These are phyloP conservation scores for Mergus octosetaceus DNA, from an alignment of 2,797 vertebrate species.

Conservation along the genomic window DNA sequence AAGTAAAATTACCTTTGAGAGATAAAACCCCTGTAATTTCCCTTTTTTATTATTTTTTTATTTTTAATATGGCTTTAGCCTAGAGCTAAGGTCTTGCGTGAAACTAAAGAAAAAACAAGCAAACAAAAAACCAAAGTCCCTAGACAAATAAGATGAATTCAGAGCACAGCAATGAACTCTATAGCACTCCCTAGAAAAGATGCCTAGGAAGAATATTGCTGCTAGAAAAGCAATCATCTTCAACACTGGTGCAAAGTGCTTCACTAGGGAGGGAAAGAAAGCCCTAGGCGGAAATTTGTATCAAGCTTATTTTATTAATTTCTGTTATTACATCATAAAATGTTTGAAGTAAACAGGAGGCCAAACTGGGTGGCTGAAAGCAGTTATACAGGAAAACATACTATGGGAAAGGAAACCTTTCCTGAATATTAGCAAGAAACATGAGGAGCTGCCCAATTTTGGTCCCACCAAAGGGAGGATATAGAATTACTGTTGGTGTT, in stretches of 20 bases:
- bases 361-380: background rate
- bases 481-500: background rate
- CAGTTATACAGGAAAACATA: background rate
- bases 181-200: background rate
- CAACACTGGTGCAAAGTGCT: background rate
- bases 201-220: slow-evolving; percentile 2
- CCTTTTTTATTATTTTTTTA: background rate
- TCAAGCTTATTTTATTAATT: slow-evolving; percentile 22
- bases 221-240: slow-evolving; percentile 26
- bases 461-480: background rate
- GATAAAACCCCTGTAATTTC: background rate
- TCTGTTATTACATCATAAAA: slow-evolving; percentile 37
- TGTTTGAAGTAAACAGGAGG: background rate
- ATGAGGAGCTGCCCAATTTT: background rate
- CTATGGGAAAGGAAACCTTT: background rate
- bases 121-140: background rate
- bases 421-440: background rate
- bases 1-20: slow-evolving; percentile 9
- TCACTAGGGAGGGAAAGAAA: background rate
- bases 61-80: background rate
- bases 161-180: background rate
- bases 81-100: background rate
- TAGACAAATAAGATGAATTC: slow-evolving; percentile 26
- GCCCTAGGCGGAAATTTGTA: background rate
- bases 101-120: background rate